Conservation (phyloP, 2,113 vertebrate species). For the Cathartes aura region DNA sequence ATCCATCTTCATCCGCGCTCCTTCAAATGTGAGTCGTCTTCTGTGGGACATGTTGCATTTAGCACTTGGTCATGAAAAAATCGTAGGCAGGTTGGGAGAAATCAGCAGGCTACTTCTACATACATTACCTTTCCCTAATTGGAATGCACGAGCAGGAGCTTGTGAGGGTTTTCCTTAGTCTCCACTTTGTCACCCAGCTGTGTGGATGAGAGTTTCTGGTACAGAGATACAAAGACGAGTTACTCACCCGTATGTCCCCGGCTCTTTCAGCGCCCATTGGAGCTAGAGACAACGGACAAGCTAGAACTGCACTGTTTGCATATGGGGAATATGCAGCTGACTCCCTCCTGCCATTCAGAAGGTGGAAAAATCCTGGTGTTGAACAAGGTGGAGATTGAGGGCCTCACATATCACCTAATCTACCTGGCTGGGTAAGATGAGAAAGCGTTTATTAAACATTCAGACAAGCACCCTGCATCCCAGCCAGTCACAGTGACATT, state of each 20-base stretch:
- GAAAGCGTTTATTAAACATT: not conserved
- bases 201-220: not conserved
- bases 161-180: not conserved
- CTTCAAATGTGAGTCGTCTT: accelerated
- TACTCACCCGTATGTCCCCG: not conserved
- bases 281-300: not conserved
- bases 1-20: not conserved
- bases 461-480: not conserved
- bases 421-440: not conserved
- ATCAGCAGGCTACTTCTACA: not conserved
- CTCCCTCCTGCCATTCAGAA: not conserved
- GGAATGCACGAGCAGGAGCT: accelerated
- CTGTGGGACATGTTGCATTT: accelerated
- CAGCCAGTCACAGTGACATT: accelerated
- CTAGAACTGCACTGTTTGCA: not conserved
- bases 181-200: not conserved
- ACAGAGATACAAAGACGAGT: not conserved
- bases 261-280: not conserved
- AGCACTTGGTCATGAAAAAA: not conserved
- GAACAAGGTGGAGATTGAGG: not conserved
- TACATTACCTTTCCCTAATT: accelerated
- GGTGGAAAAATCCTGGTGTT: not conserved
- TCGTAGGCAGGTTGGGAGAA: not conserved
- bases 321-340: not conserved
- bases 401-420: not conserved